Base-by-base conservation (phyloP, 92 coral and sea anemone species). In the Palythoa heliodiscus region DNA sequence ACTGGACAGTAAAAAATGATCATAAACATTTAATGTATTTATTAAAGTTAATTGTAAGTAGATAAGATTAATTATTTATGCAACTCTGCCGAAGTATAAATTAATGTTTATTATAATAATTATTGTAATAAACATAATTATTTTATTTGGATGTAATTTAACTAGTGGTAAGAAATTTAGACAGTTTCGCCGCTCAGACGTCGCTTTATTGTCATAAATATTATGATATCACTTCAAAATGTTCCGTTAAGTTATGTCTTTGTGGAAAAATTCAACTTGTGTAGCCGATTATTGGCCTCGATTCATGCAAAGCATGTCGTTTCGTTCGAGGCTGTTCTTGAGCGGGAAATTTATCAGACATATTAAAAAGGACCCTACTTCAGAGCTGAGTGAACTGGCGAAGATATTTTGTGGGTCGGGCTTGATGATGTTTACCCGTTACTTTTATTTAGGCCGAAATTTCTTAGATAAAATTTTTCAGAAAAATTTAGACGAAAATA, bases 11-110 rank as follows among this genome's bases (percentile, higher is more conserved):
- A 11, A 7, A 3, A 16, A 47, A 22, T 47, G 20, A 40, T 29
- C 16, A 66, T 48, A 10, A 63, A 63, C 37, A 78, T 60, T 35
- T 39, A 78, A 61, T 11, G 10, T 78, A 78, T 58, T 61, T 61
- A 80, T 40, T 80, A 16, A 35, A 63, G 24, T 63, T 4, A 69
- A 37, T 69, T 69, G 43, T 24, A 69, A 69, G 73, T 69, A 69
- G 25, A 69, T 13, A 10, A 52, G 29, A 55, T 54, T 55, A 29
- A 23, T 20, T 53, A 54, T 76, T 76, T 76, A 76, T 76, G 54
- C 12, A 76, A 76, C 37, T 72, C 64, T 52, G 48, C n/a, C 25
- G 39, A 54, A 76, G 11, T 50, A 52, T 40, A 52, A 50, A 69
- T 25, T 69, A 25, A 69, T 69, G 43, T 69, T 43, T 43, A 43